Conservation (phyloP, 53 echinoderm and acorn worm genomes). For the Henricia sp. region DNA sequence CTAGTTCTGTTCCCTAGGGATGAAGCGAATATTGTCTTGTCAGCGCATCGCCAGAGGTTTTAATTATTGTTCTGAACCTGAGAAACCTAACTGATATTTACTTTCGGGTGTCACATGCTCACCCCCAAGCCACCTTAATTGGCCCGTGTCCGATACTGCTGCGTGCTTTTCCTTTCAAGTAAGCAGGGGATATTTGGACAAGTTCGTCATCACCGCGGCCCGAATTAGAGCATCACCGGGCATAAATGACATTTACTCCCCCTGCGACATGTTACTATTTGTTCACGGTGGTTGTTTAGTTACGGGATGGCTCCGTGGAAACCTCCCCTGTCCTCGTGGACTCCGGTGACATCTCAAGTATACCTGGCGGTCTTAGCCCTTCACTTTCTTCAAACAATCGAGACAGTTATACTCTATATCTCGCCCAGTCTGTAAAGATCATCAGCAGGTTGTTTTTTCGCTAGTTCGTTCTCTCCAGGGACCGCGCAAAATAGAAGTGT, state of each 20-base stretch:
- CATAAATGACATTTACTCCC: background rate
- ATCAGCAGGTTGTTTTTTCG: background rate
- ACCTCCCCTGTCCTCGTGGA: background rate
- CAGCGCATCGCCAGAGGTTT: background rate
- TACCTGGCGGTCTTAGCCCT: conserved; percentile 2
- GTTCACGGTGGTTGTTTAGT: background rate
- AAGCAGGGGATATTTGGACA: background rate
- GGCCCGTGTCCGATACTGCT: background rate
- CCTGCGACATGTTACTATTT: background rate
- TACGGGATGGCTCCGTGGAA: too few species aligned
- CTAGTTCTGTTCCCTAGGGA: background rate
- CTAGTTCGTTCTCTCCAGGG: background rate
- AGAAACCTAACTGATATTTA: background rate
- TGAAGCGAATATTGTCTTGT: background rate
- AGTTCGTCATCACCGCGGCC: background rate
- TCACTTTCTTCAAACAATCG: too few species aligned
- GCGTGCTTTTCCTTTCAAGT: background rate
- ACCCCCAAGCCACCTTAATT: background rate
- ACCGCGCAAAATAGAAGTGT: background rate
- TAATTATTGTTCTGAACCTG: background rate
- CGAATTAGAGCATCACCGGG: background rate
- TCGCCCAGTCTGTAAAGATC: background rate
- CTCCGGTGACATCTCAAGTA: conserved; percentile 17
- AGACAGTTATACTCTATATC: background rate
- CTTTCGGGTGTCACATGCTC: background rate